phyloP scores from a whole-genome alignment of 1,140 invertebrate genomes.

The Hermetia illucens region DNA sequence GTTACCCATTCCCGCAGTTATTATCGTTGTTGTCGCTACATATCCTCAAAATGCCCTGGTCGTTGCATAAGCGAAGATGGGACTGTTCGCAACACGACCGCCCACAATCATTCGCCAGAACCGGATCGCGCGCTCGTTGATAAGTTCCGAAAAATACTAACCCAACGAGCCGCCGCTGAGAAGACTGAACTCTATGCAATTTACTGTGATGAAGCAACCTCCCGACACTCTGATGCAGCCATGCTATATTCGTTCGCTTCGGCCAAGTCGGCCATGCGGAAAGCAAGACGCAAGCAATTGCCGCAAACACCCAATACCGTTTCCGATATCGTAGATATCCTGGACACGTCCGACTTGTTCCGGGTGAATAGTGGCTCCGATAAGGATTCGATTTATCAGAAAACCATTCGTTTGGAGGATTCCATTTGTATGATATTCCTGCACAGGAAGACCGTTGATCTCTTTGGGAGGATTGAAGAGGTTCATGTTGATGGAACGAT shows the following conservation, averaged over 20 bases:
- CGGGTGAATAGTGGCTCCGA: slow-evolving; percentile 3
- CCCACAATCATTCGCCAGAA: slow-evolving; percentile 6
- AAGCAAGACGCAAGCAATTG: slow-evolving; percentile 7
- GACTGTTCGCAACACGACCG: not conserved
- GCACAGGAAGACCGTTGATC: slow-evolving; percentile 6
- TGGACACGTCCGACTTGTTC: slow-evolving; percentile 1
- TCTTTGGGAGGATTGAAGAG: slow-evolving; percentile 3
- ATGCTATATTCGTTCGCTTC: slow-evolving; percentile 6
- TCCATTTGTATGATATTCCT: slow-evolving; percentile 4
- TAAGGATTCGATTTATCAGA: slow-evolving; percentile 5
- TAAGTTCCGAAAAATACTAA: slow-evolving; percentile 8
- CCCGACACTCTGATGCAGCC: slow-evolving; percentile 5
- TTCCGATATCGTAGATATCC: slow-evolving; percentile 1
- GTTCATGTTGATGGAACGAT: slow-evolving; percentile 3
- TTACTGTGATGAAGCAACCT: slow-evolving; percentile 6
- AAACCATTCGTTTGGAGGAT: slow-evolving; percentile 1
- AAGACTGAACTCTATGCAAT: slow-evolving; percentile 5
- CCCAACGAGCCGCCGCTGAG: slow-evolving; percentile 4
- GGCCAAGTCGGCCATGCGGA: slow-evolving; percentile 8
- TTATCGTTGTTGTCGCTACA: slow-evolving; percentile 7
- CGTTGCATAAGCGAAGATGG: slow-evolving; percentile 3
- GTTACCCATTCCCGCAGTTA: slow-evolving; percentile 5
- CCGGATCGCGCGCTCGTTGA: slow-evolving; percentile 2
- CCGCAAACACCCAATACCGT: slow-evolving; percentile 2
- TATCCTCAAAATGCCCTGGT: slow-evolving; percentile 6